Percentiles rank a stretch among this genome's conserved stretches.
Conservation (phyloP, 37 sponge, comb jelly and placozoan species). For the Aphrocallistes beatrix region DNA sequence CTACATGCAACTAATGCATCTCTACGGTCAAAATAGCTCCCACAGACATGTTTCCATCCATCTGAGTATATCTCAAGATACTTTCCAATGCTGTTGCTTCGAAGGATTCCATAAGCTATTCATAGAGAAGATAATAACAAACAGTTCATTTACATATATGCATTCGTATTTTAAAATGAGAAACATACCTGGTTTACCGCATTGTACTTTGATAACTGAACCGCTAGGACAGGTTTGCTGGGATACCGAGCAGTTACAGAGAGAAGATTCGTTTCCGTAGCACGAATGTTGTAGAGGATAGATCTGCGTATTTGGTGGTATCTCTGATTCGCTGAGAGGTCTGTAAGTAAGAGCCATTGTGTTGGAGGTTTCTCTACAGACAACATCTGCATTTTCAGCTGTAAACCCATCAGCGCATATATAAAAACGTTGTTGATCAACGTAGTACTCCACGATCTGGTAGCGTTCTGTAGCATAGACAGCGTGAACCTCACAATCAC, state of each 20-base stretch:
- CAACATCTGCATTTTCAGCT: neutral
- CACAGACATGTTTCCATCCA: neutral
- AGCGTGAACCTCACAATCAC: neutral
- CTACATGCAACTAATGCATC: neutral
- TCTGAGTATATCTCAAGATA: neutral
- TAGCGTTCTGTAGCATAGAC: neutral
- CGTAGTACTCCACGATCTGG: neutral
- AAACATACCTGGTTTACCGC: neutral
- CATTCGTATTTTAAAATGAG: neutral
- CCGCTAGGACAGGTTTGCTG: neutral
- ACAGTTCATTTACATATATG: neutral
- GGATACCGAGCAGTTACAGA: neutral
- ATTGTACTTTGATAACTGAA: neutral
- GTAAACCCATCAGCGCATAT: neutral
- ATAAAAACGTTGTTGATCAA: neutral
- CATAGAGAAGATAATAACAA: neutral
- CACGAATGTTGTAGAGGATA: neutral
- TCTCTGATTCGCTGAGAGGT: neutral
- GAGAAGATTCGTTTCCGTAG: neutral
- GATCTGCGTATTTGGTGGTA: neutral
- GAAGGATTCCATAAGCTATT: neutral
- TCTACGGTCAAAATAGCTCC: neutral
- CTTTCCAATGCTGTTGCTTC: neutral
- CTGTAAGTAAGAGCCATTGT: neutral
- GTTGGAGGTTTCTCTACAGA: neutral